These are phyloP conservation scores for Procambarus clarkii DNA, from an alignment of 1,140 invertebrate species.

Conservation along the genomic window DNA sequence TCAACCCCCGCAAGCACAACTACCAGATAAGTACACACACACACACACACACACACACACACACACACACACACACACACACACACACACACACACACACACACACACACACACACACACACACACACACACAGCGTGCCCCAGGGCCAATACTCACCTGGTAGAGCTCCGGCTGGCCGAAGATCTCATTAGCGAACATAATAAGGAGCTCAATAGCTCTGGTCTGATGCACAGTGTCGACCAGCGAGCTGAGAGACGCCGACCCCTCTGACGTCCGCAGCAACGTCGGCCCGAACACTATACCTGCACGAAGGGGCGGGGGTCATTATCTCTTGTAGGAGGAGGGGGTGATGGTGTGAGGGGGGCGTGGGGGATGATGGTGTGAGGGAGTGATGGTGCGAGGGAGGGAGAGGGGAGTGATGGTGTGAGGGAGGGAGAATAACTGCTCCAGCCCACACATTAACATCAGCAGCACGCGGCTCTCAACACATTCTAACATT, in stretches of 20 bases:
- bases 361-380: no score
- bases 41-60: slow-evolving; percentile 32
- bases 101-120: background rate
- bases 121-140: background rate
- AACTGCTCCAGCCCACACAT: no score
- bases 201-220: slow-evolving; percentile 79
- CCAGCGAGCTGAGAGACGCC: slow-evolving; percentile 78
- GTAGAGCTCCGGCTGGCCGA: slow-evolving; percentile 62
- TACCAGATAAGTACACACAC: no score
- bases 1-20: no score
- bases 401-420: no score
- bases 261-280: slow-evolving; percentile 78
- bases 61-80: slow-evolving; percentile 30
- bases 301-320: slow-evolving; percentile 73
- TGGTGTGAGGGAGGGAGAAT: no score
- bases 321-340: background rate
- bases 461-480: no score
- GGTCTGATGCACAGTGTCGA: slow-evolving; percentile 80
- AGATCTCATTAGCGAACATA: slow-evolving; percentile 75
- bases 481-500: no score
- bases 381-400: background rate
- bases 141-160: slow-evolving; percentile 12
- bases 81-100: background rate
- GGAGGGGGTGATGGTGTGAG: no score
- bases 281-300: slow-evolving; percentile 81